These are phyloP conservation scores for Pollenia labialis DNA, from an alignment of 2,888 invertebrate species.

Conservation along the genomic window DNA sequence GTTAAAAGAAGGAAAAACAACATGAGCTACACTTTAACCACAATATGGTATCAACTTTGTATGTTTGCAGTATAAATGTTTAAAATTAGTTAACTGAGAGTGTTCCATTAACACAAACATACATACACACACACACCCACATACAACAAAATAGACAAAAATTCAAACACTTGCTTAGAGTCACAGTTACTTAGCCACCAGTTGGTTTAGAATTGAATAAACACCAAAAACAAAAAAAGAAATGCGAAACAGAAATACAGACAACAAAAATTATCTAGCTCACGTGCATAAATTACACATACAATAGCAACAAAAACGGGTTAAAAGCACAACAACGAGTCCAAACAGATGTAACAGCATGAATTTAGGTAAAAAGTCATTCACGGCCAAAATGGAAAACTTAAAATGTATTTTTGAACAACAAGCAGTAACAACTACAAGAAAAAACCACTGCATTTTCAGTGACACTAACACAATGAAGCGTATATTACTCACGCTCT, in stretches of 20 bases:
- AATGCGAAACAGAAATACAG: background rate
- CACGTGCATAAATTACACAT: constrained; percentile 58
- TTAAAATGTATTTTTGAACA: constrained; percentile 17
- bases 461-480: constrained; percentile 49
- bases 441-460: constrained; percentile 13
- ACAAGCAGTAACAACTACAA: constrained; percentile 4
- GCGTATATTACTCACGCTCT: constrained; percentile 18
- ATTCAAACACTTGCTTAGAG: background rate
- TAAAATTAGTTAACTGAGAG: constrained; percentile 57
- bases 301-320: constrained; percentile 16
- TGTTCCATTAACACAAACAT: constrained; percentile 58
- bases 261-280: constrained; percentile 50
- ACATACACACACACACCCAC: background rate
- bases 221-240: constrained; percentile 13
- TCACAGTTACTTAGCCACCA: constrained; percentile 48
- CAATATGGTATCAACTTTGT: constrained; percentile 30
- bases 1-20: constrained; percentile 17
- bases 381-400: background rate
- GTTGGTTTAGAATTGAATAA: constrained; percentile 62
- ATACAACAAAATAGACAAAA: background rate
- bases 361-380: constrained; percentile 40
- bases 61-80: constrained; percentile 38
- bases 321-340: constrained; percentile 29
- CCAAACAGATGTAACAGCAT: constrained; percentile 21
- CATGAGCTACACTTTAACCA: constrained; percentile 34